A percentile compares a stretch with the other conserved stretches of the same genome.
Evolutionary conservation across 2,888 invertebrate genomes (phyloP).

Genomic region (Philereme vetulata): DNA sequence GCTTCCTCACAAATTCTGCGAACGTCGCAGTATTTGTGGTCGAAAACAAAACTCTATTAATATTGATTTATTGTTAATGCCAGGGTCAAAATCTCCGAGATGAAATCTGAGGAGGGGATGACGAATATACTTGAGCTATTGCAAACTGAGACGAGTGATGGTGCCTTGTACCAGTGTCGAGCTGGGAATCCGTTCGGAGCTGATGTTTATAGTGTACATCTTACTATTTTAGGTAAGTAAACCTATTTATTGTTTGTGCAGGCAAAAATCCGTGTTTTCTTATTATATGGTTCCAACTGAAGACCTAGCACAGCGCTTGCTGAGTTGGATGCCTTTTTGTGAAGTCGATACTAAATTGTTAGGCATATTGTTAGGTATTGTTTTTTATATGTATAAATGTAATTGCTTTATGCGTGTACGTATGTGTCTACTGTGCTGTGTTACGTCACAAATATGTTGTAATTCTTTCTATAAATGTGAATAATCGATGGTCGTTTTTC

Average conservation of each 20-base stretch:
- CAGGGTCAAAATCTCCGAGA: conserved; percentile 77
- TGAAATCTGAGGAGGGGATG: conserved; percentile 74
- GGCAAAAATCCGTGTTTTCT: too few species aligned
- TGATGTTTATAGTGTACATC: conserved; percentile 67
- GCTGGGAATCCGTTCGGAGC: conserved; percentile 79
- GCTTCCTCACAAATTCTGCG: conserved; percentile 5
- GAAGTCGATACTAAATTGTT: too few species aligned
- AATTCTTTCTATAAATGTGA: too few species aligned
- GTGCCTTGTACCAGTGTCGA: conserved; percentile 75
- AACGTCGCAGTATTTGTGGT: not conserved
- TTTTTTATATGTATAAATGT: too few species aligned
- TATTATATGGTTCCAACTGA: too few species aligned
- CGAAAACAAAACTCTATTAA: not conserved
- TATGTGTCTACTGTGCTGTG: too few species aligned
- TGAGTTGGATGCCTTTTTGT: too few species aligned
- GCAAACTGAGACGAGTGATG: conserved; percentile 74
- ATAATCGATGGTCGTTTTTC: too few species aligned
- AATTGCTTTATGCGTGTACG: too few species aligned
- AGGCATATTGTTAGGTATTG: too few species aligned
- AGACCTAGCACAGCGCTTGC: not conserved
- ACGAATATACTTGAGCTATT: conserved; percentile 68
- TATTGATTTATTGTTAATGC: conserved; percentile 9
- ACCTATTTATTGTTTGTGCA: not conserved
- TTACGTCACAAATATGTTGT: too few species aligned
- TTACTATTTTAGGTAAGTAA: conserved; percentile 72